Conservation (phyloP, 2,888 invertebrate species). For the Phlogophora meticulosa region DNA sequence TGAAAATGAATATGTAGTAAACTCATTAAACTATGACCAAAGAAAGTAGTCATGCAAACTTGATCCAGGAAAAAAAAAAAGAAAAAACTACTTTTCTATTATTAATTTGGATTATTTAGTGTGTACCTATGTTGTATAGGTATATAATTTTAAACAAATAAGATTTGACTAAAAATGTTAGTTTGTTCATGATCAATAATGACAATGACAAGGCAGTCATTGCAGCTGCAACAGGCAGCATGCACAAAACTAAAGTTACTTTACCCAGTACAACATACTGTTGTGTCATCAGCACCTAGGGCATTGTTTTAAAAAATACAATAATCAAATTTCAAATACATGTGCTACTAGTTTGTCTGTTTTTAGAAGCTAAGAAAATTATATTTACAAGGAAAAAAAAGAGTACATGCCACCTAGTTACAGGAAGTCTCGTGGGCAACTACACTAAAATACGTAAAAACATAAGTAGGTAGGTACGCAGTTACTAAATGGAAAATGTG, state of each 20-base stretch:
- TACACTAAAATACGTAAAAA: conserved; percentile 44
- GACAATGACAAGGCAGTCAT: conserved; percentile 22
- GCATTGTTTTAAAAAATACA: conserved; percentile 14
- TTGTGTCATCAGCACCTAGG: conserved; percentile 52
- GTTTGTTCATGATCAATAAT: background rate
- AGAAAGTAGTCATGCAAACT: background rate
- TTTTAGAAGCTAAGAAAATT: conserved; percentile 7
- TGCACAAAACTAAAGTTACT: conserved; percentile 21
- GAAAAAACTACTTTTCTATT: no score
- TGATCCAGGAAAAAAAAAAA: background rate
- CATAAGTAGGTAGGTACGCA: conserved; percentile 46
- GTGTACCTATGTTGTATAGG: no score
- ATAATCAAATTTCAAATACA: conserved; percentile 18
- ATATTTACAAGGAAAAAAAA: conserved; percentile 21
- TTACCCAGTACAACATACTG: conserved; percentile 16
- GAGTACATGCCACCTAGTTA: conserved; percentile 42
- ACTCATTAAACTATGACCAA: conserved; percentile 31
- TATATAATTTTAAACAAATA: background rate
- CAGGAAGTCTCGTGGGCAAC: conserved; percentile 63
- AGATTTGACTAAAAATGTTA: background rate
- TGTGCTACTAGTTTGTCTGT: background rate
- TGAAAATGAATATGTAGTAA: conserved; percentile 35
- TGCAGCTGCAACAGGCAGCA: conserved; percentile 32
- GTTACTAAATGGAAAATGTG: conserved; percentile 23
- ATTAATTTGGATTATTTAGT: no score